A percentile compares a stretch with the other conserved stretches of the same genome.
Evolutionary conservation across 2,113 vertebrate genomes (phyloP).

Genomic region (Pachypanchax playfairii): DNA sequence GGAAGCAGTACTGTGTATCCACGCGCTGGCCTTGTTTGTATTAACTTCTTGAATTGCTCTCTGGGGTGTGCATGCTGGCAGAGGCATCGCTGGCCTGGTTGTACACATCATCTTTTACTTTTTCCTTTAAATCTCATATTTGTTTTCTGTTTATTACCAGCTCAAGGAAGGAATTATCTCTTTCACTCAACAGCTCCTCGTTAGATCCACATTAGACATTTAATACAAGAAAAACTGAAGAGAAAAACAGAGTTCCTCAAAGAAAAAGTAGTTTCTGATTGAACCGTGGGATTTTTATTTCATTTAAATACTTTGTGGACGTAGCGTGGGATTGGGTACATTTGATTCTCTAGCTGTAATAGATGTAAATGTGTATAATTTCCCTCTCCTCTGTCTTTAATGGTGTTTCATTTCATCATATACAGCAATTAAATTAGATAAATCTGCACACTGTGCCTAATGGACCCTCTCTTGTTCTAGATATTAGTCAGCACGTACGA

Average conservation of each 20-base stretch:
- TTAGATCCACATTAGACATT: constrained; percentile 48
- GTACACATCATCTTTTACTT: constrained; percentile 30
- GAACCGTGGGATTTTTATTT: constrained; percentile 16
- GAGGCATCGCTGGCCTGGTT: constrained; percentile 21
- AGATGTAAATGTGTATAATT: constrained; percentile 29
- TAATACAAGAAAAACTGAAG: constrained; percentile 49
- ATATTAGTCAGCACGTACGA: constrained; percentile 40
- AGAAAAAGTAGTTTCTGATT: constrained; percentile 29
- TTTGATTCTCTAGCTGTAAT: constrained; percentile 23
- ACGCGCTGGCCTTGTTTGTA: constrained; percentile 59
- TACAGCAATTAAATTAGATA: constrained; percentile 43
- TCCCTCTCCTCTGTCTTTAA: constrained; percentile 31
- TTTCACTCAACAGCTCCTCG: constrained; percentile 34
- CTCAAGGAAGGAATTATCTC: constrained; percentile 5
- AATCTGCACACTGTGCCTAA: constrained; percentile 41
- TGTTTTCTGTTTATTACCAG: constrained; percentile 30
- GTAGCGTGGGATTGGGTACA: constrained; percentile 2
- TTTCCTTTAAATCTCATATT: constrained; percentile 21
- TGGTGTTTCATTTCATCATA: constrained; percentile 41
- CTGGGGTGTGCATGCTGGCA: constrained; percentile 23
- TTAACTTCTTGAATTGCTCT: constrained; percentile 48
- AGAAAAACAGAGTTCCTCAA: constrained; percentile 13
- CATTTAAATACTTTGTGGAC: constrained; percentile 12
- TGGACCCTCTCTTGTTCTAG: constrained; percentile 39
- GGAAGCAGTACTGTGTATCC: constrained; percentile 35